A percentile compares a stretch with the other conserved stretches of the same genome.
Evolutionary conservation across 2,888 invertebrate species (phyloP).

Genomic region (Drosophila rellima): DNA sequence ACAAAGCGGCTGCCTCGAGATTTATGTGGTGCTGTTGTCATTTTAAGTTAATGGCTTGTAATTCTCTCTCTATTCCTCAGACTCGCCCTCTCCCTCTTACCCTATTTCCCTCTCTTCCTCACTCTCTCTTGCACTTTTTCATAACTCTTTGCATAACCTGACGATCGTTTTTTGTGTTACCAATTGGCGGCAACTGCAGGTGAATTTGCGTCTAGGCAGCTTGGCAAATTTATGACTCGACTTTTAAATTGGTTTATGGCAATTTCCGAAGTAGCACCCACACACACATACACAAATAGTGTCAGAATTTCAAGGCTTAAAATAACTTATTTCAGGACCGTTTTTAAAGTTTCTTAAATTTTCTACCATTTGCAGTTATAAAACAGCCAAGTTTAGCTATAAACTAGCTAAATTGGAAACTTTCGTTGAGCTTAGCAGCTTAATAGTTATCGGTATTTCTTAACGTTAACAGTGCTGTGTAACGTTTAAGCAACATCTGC

Average conservation of each 20-base stretch:
- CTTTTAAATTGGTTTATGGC: conserved; percentile 73
- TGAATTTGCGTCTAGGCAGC: conserved; percentile 57
- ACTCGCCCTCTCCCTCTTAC: conserved; percentile 9
- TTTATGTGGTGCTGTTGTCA: conserved; percentile 83
- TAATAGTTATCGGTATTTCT: conserved; percentile 29
- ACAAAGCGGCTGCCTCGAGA: conserved; percentile 65
- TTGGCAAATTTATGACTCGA: conserved; percentile 63
- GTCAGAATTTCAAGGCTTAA: neutral
- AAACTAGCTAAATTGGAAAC: neutral
- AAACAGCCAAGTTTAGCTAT: no score
- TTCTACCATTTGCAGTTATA: no score
- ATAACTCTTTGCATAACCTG: conserved; percentile 64
- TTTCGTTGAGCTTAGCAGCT: neutral
- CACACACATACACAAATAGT: conserved; percentile 17
- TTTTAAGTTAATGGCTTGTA: conserved; percentile 83
- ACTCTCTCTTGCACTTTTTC: conserved; percentile 33
- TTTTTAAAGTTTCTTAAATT: no score
- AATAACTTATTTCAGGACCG: no score
- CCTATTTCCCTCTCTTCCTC: conserved; percentile 23
- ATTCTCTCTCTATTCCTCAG: conserved; percentile 47
- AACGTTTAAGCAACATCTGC: neutral
- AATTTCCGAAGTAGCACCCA: conserved; percentile 56
- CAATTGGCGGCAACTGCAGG: conserved; percentile 59
- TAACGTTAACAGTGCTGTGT: conserved; percentile 7
- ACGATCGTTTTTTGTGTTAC: conserved; percentile 48